These are phyloP conservation scores for Pseudococcus jackbeardsleyi DNA, from an alignment of 2,888 invertebrate genomes.

Conservation along the genomic window DNA sequence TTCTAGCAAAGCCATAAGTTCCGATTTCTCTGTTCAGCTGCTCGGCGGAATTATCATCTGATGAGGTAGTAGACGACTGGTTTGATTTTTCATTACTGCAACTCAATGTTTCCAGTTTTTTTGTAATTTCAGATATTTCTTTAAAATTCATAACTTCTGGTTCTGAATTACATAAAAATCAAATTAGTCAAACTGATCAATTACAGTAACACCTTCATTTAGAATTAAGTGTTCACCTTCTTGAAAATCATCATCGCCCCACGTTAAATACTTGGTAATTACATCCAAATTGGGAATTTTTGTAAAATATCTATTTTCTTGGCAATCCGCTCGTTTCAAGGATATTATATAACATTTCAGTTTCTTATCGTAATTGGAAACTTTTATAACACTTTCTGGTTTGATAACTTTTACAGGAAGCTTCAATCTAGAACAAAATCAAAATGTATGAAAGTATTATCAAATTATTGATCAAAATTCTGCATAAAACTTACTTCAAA, in stretches of 20 bases:
- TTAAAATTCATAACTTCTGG: constrained; percentile 4
- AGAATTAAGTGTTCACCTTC: constrained; percentile 45
- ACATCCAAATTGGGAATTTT: constrained; percentile 48
- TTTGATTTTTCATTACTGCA: background rate
- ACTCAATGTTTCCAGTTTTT: constrained; percentile 2
- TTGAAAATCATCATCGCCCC: constrained; percentile 49
- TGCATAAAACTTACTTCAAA: background rate
- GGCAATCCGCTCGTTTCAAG: background rate
- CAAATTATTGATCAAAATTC: background rate
- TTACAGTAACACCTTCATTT: background rate
- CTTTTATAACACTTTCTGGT: background rate
- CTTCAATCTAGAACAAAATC: constrained; percentile 5
- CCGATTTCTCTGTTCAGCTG: background rate
- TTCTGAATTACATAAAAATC: background rate
- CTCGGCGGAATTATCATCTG: background rate
- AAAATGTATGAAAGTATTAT: background rate
- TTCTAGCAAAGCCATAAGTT: constrained; percentile 51
- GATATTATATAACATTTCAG: constrained; percentile 25
- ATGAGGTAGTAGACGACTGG: background rate
- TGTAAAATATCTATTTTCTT: background rate
- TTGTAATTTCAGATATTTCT: background rate
- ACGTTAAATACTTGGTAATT: constrained; percentile 49
- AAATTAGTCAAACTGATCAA: background rate
- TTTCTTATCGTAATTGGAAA: background rate
- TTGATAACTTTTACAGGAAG: constrained; percentile 25